Conservation (phyloP, 30 jellyfish, hydroid and myxozoan species). For the Aurelia sp. region DNA sequence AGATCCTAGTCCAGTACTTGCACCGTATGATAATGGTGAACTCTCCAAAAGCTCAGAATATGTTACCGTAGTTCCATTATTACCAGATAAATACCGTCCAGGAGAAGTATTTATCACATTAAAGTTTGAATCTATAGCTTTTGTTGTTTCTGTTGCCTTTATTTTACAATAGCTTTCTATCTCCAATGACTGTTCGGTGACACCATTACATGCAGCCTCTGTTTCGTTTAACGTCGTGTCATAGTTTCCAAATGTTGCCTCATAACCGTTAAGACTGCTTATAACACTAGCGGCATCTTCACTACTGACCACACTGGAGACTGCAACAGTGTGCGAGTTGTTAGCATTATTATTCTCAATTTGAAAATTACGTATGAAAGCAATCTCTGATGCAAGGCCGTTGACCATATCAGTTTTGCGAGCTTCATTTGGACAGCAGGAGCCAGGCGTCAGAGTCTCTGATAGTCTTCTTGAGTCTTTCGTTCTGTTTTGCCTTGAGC, state of each 20-base stretch:
- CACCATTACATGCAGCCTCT: background rate
- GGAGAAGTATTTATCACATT: conserved; percentile 14
- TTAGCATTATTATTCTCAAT: background rate
- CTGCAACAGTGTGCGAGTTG: too few species aligned
- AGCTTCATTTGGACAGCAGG: background rate
- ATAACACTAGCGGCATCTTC: background rate
- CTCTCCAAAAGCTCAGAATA: conserved; percentile 21
- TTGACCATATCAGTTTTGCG: background rate
- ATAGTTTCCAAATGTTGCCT: too few species aligned
- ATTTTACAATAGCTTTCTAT: background rate
- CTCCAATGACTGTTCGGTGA: background rate
- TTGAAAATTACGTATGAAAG: background rate
- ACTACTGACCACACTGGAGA: too few species aligned
- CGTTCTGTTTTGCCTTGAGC: background rate
- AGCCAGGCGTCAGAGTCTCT: background rate
- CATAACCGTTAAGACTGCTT: background rate
- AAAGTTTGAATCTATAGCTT: conserved; percentile 1
- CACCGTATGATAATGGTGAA: conserved; percentile 6
- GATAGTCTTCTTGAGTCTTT: background rate
- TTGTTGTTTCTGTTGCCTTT: background rate
- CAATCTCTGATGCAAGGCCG: background rate
- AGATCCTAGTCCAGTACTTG: conserved; percentile 21
- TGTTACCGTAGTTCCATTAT: background rate
- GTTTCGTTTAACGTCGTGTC: too few species aligned
- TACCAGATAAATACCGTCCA: background rate